Evolutionary conservation across 2,113 vertebrate genomes (phyloP).

Genomic region (Gallinago undulata): DNA sequence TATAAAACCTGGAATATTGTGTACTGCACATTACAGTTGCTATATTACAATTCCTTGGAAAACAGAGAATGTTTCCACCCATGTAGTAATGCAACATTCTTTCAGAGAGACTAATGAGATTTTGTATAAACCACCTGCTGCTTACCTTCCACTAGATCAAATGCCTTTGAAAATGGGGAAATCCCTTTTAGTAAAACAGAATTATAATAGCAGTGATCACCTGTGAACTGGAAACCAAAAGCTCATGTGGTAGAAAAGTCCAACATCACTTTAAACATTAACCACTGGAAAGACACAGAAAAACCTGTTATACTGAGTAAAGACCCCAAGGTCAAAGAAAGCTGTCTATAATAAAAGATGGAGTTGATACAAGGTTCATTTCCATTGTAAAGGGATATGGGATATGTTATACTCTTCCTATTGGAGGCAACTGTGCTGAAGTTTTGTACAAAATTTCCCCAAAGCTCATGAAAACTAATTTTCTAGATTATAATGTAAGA

Average conservation of each 20-base stretch:
- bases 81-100: conserved; percentile 1
- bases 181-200: not conserved
- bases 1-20: not conserved
- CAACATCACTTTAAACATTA: not conserved
- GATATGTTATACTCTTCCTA: not conserved
- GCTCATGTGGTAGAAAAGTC: not conserved
- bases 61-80: not conserved
- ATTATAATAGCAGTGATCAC: not conserved
- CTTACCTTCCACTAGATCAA: conserved; percentile 30
- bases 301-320: not conserved
- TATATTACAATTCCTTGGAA: not conserved
- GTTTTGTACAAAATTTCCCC: not conserved
- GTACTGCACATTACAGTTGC: not conserved
- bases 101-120: conserved; percentile 12
- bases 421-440: not conserved
- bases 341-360: not conserved
- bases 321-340: not conserved
- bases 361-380: not conserved
- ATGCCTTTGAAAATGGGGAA: not conserved
- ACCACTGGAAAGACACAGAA: not conserved
- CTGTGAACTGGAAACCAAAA: not conserved
- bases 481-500: not conserved
- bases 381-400: not conserved
- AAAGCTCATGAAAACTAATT: not conserved
- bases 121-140: not conserved